phyloP scores from a whole-genome alignment of 2,888 invertebrate genomes.

The Apamea sordens region DNA sequence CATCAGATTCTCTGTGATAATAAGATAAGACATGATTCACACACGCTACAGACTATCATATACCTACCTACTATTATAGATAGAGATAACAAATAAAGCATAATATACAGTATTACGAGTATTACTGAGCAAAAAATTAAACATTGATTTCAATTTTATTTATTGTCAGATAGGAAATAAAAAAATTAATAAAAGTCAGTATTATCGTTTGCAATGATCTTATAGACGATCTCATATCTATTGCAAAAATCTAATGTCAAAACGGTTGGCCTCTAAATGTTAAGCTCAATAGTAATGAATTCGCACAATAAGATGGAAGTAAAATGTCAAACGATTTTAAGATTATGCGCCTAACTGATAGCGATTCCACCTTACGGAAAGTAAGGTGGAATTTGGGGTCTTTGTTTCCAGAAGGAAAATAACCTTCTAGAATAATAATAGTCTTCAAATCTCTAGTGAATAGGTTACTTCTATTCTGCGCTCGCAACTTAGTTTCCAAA shows the following conservation, averaged over 20 bases:
- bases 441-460: neutral
- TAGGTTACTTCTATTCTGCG: neutral
- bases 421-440: neutral
- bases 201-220: neutral
- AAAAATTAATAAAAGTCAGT: neutral
- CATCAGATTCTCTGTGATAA: constrained; percentile 47
- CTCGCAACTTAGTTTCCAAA: neutral
- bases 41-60: neutral
- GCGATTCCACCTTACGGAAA: neutral
- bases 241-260: neutral
- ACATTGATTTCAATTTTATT: no score
- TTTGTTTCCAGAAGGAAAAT: neutral
- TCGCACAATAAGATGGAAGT: neutral
- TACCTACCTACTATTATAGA: neutral
- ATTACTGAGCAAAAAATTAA: no score
- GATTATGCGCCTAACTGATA: neutral
- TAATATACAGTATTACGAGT: no score
- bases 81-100: neutral
- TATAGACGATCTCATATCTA: neutral
- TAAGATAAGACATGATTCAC: constrained; percentile 55
- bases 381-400: neutral
- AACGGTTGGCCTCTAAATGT: neutral
- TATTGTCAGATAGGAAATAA: neutral
- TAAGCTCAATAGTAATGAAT: neutral
- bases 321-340: neutral